Evolutionary conservation across 2,113 vertebrate genomes (phyloP).

Genomic region (Vicugna pacos): DNA sequence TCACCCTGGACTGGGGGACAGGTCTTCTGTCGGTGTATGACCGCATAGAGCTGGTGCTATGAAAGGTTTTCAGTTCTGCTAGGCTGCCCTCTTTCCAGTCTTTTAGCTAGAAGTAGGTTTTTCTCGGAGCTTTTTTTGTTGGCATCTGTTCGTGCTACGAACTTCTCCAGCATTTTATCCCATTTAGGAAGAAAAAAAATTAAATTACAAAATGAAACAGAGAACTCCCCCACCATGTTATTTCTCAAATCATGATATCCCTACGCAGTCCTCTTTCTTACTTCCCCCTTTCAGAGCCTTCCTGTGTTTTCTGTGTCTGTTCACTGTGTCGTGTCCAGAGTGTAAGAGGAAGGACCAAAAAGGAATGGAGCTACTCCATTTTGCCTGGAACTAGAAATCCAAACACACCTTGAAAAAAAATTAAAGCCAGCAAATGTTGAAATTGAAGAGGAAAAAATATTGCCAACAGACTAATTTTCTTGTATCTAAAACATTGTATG

Average conservation of each 20-base stretch:
- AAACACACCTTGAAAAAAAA: constrained; percentile 61
- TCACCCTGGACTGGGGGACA: neutral
- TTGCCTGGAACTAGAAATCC: neutral
- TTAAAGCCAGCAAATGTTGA: constrained; percentile 83
- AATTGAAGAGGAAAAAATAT: constrained; percentile 82
- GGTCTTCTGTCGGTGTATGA: neutral
- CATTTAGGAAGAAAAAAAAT: neutral
- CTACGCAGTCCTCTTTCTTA: neutral
- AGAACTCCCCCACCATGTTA: neutral
- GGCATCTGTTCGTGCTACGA: neutral
- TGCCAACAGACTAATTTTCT: constrained; percentile 62
- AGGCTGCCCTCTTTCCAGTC: neutral
- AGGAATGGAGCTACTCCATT: neutral
- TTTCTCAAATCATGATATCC: neutral
- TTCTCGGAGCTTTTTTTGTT: neutral
- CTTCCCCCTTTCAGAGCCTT: neutral
- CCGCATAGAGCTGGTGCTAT: neutral
- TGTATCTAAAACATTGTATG: neutral
- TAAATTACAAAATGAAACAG: neutral
- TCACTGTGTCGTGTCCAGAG: neutral
- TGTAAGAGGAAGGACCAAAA: neutral
- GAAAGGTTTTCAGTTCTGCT: neutral
- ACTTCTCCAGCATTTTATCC: neutral
- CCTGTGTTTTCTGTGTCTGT: neutral
- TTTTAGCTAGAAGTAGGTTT: neutral